Percentiles rank a stretch among this genome's conserved stretches.
phyloP scores from a whole-genome alignment of 2,888 invertebrate genomes.

The Athalia circularis region DNA sequence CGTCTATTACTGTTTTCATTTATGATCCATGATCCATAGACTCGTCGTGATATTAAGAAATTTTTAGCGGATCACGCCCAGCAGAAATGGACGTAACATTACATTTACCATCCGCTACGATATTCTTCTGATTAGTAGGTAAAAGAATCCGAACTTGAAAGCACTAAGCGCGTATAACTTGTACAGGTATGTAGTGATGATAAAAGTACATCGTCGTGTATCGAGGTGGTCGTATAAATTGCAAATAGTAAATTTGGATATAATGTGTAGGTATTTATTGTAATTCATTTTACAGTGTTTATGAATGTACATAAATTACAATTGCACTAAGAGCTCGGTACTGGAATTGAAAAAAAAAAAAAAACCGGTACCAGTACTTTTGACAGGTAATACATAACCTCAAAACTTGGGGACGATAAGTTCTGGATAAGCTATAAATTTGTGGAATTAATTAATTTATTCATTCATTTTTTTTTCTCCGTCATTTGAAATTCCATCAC shows the following conservation, averaged over 20 bases:
- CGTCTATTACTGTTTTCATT: too few relatives aligned
- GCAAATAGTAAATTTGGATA: slow-evolving; percentile 20
- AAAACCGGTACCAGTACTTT: not conserved
- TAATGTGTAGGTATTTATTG: slow-evolving; percentile 13
- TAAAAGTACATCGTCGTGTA: slow-evolving; percentile 1
- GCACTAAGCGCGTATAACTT: slow-evolving; percentile 16
- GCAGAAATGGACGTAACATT: not conserved
- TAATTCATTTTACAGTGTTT: not conserved
- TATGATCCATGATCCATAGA: too few relatives aligned
- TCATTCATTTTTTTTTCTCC: not conserved
- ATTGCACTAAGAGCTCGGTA: not conserved
- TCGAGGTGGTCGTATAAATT: slow-evolving; percentile 18
- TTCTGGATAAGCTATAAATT: too few relatives aligned
- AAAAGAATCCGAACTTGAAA: slow-evolving; percentile 12
- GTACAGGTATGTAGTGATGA: not conserved
- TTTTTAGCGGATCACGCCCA: not conserved
- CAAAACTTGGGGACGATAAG: too few relatives aligned
- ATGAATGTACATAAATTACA: not conserved
- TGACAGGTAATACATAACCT: too few relatives aligned
- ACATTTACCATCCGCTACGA: slow-evolving; percentile 23
- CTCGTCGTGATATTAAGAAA: too few relatives aligned
- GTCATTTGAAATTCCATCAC: not conserved
- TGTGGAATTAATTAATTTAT: not conserved
- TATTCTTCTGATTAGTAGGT: not conserved
- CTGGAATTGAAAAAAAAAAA: not conserved